Evolutionary conservation across 2,888 invertebrate species (phyloP).

Genomic region (Aspidiotus rigidus): DNA sequence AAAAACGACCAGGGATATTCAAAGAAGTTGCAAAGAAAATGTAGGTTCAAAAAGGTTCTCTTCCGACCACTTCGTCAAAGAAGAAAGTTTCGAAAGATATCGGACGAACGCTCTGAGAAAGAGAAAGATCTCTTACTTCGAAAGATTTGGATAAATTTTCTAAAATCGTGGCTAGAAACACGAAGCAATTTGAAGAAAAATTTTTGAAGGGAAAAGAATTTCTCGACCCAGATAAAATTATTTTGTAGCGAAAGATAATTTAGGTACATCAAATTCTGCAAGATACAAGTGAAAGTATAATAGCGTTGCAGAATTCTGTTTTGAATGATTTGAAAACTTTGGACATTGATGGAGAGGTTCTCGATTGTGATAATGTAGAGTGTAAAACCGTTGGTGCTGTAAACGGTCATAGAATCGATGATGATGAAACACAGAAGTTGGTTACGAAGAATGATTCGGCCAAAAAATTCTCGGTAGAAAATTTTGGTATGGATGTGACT

Average conservation of each 20-base stretch:
- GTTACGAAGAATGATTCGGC: no score
- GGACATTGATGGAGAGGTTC: background rate
- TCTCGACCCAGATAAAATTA: no score
- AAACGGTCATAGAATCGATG: background rate
- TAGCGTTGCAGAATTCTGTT: no score
- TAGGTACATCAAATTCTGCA: background rate
- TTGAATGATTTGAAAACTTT: background rate
- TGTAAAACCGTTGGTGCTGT: background rate
- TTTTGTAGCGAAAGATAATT: background rate
- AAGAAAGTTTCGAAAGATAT: no score
- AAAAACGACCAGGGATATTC: no score
- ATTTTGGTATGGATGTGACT: no score
- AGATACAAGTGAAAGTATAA: background rate
- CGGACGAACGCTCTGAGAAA: no score
- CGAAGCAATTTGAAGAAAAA: background rate
- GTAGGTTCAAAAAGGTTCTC: no score
- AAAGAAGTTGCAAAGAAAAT: no score
- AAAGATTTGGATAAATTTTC: constrained; percentile 2
- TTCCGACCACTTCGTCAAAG: no score
- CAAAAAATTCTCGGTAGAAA: no score
- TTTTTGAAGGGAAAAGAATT: background rate
- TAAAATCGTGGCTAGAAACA: background rate
- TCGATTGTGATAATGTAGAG: background rate
- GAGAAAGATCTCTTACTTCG: background rate
- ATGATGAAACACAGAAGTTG: no score